Conservation (phyloP, 2,888 invertebrate species). For the Xanthia togata region DNA sequence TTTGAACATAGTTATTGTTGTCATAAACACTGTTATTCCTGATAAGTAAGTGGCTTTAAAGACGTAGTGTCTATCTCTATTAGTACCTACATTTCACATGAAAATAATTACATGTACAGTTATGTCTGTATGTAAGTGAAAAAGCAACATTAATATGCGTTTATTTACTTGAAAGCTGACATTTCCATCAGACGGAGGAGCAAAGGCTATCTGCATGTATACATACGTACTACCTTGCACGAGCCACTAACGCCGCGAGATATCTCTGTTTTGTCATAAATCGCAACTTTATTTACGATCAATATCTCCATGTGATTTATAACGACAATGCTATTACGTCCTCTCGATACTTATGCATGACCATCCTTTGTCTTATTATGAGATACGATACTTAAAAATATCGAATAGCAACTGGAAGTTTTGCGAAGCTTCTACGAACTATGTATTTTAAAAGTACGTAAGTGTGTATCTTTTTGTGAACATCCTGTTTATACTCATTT, state of each 20-base stretch:
- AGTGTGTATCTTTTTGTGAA: constrained; percentile 25
- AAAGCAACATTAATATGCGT: constrained; percentile 70
- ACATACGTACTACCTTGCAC: constrained; percentile 67
- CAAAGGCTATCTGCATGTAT: constrained; percentile 78
- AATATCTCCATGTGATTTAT: constrained; percentile 85
- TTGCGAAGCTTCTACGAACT: constrained; percentile 13
- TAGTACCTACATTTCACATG: constrained; percentile 24
- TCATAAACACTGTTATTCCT: constrained; percentile 18
- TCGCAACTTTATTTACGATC: constrained; percentile 85
- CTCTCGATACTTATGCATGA: constrained; percentile 70
- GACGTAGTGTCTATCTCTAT: not conserved
- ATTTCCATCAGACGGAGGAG: constrained; percentile 77
- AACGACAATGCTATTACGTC: constrained; percentile 82
- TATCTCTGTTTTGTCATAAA: constrained; percentile 86
- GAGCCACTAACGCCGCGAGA: constrained; percentile 72
- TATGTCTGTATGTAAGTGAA: constrained; percentile 28
- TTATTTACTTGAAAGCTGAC: constrained; percentile 76
- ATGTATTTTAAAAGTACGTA: constrained; percentile 1
- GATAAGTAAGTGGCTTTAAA: constrained; percentile 6
- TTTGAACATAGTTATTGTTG: constrained; percentile 26
- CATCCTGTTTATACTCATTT: constrained; percentile 39
- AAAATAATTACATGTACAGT: constrained; percentile 39
- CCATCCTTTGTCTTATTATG: constrained; percentile 71
- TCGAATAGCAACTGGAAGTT: constrained; percentile 26
- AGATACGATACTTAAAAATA: constrained; percentile 53